phyloP scores from a whole-genome alignment of 2,113 vertebrate genomes.

The Cryptoleucopteryx plumbea region DNA sequence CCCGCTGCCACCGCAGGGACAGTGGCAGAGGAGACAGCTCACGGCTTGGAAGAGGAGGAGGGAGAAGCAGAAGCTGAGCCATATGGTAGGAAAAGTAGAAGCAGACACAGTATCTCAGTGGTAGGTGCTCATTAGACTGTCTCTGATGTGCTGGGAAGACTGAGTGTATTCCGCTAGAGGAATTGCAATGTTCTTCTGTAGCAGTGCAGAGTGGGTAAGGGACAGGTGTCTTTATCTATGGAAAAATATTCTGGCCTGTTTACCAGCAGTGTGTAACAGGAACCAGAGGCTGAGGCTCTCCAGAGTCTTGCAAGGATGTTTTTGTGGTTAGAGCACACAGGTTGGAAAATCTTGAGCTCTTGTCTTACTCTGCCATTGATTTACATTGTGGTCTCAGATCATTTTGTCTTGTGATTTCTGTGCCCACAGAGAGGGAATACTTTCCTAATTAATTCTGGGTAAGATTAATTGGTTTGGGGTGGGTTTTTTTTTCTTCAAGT shows the following conservation, averaged over 20 bases:
- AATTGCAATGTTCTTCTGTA: background rate
- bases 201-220: background rate
- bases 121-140: conserved; percentile 8
- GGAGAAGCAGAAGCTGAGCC: background rate
- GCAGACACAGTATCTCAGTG: background rate
- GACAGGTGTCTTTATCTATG: background rate
- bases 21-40: background rate
- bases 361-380: background rate
- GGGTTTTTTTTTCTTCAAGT: background rate
- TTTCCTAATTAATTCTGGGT: conserved; percentile 28
- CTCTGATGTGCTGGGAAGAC: background rate
- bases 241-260: background rate
- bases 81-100: conserved; percentile 2
- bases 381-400: background rate
- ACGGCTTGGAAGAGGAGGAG: background rate
- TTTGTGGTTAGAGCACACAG: background rate
- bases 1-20: background rate
- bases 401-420: conserved; percentile 17
- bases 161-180: background rate
- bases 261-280: background rate
- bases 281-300: background rate
- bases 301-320: background rate
- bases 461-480: background rate
- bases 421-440: background rate
- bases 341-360: background rate